phyloP scores from a whole-genome alignment of 2,797 vertebrate genomes.

The Melanotaenia boesemani region DNA sequence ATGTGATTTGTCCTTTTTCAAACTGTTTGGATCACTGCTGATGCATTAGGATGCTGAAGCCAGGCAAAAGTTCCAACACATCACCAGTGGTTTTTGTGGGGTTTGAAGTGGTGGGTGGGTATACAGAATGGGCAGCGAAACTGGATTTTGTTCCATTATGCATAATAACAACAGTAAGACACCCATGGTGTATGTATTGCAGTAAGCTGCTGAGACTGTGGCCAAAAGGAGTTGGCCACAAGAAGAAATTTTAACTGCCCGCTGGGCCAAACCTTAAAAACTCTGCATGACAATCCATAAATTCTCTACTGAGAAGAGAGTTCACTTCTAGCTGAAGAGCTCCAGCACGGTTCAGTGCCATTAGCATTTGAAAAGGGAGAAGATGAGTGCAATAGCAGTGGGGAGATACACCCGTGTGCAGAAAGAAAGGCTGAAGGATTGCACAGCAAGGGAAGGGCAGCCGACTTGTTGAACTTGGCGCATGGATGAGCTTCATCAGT shows the following conservation, averaged over 20 bases:
- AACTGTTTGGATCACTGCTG: constrained; percentile 40
- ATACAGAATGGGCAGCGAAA: constrained; percentile 28
- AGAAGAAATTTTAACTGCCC: constrained; percentile 52
- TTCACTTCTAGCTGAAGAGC: constrained; percentile 59
- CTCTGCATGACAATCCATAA: constrained; percentile 71
- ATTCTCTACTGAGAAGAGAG: constrained; percentile 62
- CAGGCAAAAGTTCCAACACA: constrained; percentile 22
- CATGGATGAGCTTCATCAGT: constrained; percentile 66
- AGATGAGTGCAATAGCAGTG: constrained; percentile 54
- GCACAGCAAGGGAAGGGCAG: constrained; percentile 19
- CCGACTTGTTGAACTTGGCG: constrained; percentile 78
- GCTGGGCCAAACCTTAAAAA: constrained; percentile 65
- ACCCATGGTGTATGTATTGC: constrained; percentile 39
- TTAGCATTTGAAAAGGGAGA: constrained; percentile 78
- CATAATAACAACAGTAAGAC: constrained; percentile 58
- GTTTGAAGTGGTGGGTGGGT: neutral
- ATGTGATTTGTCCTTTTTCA: constrained; percentile 36
- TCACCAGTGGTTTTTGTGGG: constrained; percentile 31
- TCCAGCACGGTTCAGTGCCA: constrained; percentile 64
- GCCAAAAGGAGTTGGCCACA: constrained; percentile 61
- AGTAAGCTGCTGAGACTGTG: constrained; percentile 42
- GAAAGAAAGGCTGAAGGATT: constrained; percentile 44
- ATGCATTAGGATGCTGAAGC: constrained; percentile 9
- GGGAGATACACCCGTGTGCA: constrained; percentile 13
- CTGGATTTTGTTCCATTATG: constrained; percentile 63